phyloP scores from a whole-genome alignment of 2,113 vertebrate genomes.

The Podarcis muralis region DNA sequence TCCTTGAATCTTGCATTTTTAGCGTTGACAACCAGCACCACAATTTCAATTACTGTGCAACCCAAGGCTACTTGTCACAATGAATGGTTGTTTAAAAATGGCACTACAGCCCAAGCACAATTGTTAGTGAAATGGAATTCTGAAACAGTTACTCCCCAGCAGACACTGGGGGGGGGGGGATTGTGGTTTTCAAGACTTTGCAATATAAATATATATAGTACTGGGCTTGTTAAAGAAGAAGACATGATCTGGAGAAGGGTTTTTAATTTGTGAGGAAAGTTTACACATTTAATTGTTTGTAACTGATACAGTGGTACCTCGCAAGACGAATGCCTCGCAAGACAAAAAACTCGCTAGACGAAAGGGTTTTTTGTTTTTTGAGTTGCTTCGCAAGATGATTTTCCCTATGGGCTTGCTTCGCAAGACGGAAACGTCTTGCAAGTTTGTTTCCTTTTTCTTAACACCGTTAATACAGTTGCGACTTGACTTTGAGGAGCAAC shows the following conservation, averaged over 20 bases:
- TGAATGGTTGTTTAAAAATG: conserved; percentile 33
- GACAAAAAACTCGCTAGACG: no score
- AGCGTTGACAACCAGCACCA: conserved; percentile 19
- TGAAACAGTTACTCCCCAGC: not conserved
- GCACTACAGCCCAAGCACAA: conserved; percentile 5
- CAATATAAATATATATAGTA: not conserved
- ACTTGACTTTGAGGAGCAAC: no score
- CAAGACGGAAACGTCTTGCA: no score
- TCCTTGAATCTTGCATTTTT: not conserved
- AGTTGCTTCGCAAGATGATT: no score
- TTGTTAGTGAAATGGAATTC: not conserved
- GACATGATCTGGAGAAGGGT: not conserved
- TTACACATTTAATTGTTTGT: not conserved
- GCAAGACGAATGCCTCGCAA: no score
- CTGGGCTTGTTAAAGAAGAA: not conserved
- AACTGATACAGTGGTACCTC: no score
- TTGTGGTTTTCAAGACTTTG: not conserved
- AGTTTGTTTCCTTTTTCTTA: no score
- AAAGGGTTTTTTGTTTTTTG: no score
- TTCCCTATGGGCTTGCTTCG: no score
- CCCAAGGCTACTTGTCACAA: conserved; percentile 27
- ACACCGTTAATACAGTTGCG: no score
- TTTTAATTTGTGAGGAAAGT: not conserved
- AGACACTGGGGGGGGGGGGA: not conserved
- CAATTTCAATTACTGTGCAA: conserved; percentile 36